Percentiles rank a stretch among this genome's conserved stretches.
Evolutionary conservation across 2,113 vertebrate species (phyloP).

Genomic region (Rhegmatorhina hoffmannsi): DNA sequence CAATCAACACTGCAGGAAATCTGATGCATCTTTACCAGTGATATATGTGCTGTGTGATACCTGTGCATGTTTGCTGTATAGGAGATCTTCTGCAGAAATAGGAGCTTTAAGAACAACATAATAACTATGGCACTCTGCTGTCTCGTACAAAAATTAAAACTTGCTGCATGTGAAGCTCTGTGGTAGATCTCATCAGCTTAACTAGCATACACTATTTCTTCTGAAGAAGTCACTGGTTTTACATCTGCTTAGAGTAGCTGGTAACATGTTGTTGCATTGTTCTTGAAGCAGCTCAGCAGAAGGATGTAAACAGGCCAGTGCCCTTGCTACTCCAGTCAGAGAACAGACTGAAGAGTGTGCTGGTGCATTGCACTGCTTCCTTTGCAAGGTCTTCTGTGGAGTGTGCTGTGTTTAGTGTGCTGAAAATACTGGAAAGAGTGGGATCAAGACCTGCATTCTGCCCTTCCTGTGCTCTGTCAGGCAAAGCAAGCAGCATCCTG

Average conservation of each 20-base stretch:
- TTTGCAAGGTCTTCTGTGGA: background rate
- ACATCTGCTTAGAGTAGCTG: background rate
- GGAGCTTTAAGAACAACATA: background rate
- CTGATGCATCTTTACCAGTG: background rate
- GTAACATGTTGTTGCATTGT: background rate
- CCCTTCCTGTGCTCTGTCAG: background rate
- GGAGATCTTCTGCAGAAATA: background rate
- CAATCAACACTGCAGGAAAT: background rate
- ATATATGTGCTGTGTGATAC: background rate
- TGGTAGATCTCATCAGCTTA: background rate
- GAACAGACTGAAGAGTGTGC: background rate
- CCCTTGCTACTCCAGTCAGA: background rate
- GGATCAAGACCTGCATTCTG: background rate
- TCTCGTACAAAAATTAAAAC: background rate
- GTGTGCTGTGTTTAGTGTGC: accelerated
- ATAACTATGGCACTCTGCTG: background rate
- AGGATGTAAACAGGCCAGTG: background rate
- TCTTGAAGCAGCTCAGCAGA: background rate
- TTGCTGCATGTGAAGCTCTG: background rate
- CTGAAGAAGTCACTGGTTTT: background rate
- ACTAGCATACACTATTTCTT: background rate
- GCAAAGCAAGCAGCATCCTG: background rate
- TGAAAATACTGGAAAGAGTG: background rate
- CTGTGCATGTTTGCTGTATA: background rate
- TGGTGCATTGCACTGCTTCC: background rate